Evolutionary conservation across 2,888 invertebrate species (phyloP).

Genomic region (Formica aserva): DNA sequence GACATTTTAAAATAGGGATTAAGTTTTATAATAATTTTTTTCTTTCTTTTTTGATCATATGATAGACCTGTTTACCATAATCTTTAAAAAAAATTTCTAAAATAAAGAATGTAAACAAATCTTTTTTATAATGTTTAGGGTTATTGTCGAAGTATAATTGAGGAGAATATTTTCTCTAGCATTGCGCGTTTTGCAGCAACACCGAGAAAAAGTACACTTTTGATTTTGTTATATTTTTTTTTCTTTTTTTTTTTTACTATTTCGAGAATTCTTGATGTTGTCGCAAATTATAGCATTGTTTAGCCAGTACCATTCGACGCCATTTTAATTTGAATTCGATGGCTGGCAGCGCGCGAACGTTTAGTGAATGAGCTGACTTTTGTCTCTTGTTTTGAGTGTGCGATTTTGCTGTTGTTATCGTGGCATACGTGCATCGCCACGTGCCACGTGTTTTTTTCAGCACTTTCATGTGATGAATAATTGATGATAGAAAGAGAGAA

Average conservation of each 20-base stretch:
- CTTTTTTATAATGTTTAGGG: conserved; percentile 48
- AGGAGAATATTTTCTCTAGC: conserved; percentile 52
- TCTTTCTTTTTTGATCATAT: not conserved
- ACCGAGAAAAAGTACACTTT: conserved; percentile 29
- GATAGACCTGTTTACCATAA: not conserved
- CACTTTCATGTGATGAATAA: conserved; percentile 27
- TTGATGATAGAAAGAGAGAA: conserved; percentile 53
- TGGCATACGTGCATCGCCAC: conserved; percentile 54
- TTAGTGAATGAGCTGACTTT: conserved; percentile 69
- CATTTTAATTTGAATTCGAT: conserved; percentile 47
- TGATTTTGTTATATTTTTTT: not conserved
- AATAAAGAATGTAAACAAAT: not conserved
- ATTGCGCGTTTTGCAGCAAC: conserved; percentile 73
- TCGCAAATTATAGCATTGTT: conserved; percentile 61
- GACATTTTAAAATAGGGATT: not conserved
- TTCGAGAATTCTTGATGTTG: conserved; percentile 60
- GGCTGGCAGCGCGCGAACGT: conserved; percentile 81
- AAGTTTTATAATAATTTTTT: conserved; percentile 18
- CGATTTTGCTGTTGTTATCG: conserved; percentile 28
- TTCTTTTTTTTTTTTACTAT: conserved; percentile 4
- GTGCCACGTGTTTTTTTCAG: conserved; percentile 61
- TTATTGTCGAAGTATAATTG: conserved; percentile 64
- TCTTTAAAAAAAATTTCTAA: not conserved
- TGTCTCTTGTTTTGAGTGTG: conserved; percentile 59
- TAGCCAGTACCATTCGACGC: conserved; percentile 62